These are phyloP conservation scores for Tiaroga cobitis DNA, from an alignment of 2,797 vertebrate genomes.

Conservation along the genomic window DNA sequence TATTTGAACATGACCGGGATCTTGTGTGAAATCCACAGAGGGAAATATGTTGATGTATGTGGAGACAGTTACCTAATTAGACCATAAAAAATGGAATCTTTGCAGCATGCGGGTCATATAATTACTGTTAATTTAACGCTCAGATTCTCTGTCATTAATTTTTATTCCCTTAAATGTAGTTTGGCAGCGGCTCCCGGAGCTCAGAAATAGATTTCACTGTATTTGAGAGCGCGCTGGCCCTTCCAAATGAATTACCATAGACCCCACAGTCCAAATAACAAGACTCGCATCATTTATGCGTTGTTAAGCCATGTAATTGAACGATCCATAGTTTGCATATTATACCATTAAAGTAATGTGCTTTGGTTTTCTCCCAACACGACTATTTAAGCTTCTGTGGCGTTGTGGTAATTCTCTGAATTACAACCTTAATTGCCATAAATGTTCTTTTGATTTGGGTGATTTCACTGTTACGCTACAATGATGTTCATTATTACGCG, in stretches of 20 bases:
- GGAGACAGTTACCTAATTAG: slow-evolving; percentile 97
- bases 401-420: slow-evolving; percentile 96
- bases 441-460: slow-evolving; percentile 99
- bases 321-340: slow-evolving; percentile 99
- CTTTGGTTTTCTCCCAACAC: slow-evolving; percentile 98
- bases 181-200: slow-evolving; percentile 87
- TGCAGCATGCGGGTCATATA: slow-evolving; percentile 98
- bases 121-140: slow-evolving; percentile 99
- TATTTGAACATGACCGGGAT: slow-evolving; percentile 74
- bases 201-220: slow-evolving; percentile 84
- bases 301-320: slow-evolving; percentile 99
- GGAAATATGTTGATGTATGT: slow-evolving; percentile 94
- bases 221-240: slow-evolving; percentile 84
- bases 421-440: slow-evolving; percentile 99
- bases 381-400: slow-evolving; percentile 97
- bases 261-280: slow-evolving; percentile 93
- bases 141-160: slow-evolving; percentile 98
- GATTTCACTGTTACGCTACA: slow-evolving; percentile 90
- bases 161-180: slow-evolving; percentile 98
- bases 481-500: slow-evolving; percentile 80
- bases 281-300: slow-evolving; percentile 97
- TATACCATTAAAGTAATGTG: slow-evolving; percentile 99
- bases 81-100: slow-evolving; percentile 98
- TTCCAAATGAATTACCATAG: slow-evolving; percentile 89
- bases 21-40: slow-evolving; percentile 86